These are phyloP conservation scores for Crotalus viridis DNA, from an alignment of 2,113 vertebrate genomes.

Conservation along the genomic window DNA sequence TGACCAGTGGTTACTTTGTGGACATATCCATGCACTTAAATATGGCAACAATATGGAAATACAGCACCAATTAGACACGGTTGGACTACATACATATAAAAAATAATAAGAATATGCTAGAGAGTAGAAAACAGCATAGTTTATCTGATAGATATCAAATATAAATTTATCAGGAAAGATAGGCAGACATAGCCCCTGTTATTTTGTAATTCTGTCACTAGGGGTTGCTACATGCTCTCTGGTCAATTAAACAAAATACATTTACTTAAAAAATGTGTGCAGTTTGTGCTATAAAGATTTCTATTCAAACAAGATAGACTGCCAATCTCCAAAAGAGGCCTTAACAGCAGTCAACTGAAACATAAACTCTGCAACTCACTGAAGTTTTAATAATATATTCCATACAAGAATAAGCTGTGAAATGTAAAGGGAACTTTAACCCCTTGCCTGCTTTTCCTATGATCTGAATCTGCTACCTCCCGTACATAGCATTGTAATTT, in stretches of 20 bases:
- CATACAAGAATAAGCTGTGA: not conserved
- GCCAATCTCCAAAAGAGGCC: not conserved
- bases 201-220: conserved; percentile 55
- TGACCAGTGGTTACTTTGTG: not conserved
- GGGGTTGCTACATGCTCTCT: conserved; percentile 59
- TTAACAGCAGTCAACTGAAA: not conserved
- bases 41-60: not conserved
- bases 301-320: not conserved
- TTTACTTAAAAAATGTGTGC: not conserved
- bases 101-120: conserved; percentile 1
- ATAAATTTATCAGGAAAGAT: not conserved
- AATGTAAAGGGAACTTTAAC: not conserved
- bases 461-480: not conserved
- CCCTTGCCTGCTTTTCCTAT: not conserved
- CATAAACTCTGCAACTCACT: not conserved
- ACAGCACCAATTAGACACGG: not conserved
- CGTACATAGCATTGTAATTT: not conserved
- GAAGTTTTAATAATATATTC: not conserved
- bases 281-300: not conserved
- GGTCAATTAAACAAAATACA: conserved; percentile 5
- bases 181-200: not conserved
- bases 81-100: not conserved
- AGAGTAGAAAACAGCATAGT: not conserved
- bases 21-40: not conserved
- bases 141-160: not conserved